phyloP scores from a whole-genome alignment of 1,140 invertebrate species.

The Ceratosolen solmsi region DNA sequence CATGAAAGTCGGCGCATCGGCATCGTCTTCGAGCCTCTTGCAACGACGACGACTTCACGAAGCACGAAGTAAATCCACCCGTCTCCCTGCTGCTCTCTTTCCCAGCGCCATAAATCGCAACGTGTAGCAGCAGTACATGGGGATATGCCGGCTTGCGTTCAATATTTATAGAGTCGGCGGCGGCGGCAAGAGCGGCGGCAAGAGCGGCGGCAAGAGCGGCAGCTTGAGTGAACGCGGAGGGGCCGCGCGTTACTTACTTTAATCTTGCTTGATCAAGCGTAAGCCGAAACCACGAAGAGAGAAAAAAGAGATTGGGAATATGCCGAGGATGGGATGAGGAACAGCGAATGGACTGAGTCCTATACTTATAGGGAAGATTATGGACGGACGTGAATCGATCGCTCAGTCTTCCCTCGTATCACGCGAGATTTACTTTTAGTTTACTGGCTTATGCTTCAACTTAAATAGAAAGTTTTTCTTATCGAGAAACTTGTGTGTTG shows the following conservation, averaged over 20 bases:
- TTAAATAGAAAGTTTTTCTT: constrained; percentile 1
- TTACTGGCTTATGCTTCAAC: background rate
- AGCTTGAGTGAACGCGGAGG: background rate
- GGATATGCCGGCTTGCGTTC: background rate
- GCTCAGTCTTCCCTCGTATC: background rate
- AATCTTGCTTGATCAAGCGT: constrained; percentile 46
- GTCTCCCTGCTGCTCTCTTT: constrained; percentile 1
- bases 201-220: too few species aligned
- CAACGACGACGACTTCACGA: background rate
- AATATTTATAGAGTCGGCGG: constrained; percentile 44
- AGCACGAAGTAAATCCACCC: background rate
- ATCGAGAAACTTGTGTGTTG: background rate
- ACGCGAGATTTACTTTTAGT: background rate
- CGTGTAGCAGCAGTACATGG: background rate
- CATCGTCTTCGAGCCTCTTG: background rate
- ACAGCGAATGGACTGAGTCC: too few species aligned
- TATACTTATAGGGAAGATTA: constrained; percentile 27
- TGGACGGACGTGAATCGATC: constrained; percentile 6
- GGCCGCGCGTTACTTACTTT: constrained; percentile 30
- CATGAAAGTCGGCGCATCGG: too few species aligned
- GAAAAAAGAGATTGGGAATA: constrained; percentile 25
- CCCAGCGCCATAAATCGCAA: constrained; percentile 35
- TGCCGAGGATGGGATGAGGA: background rate
- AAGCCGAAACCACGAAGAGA: constrained; percentile 22
- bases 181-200: too few species aligned